phyloP scores from a whole-genome alignment of 2,888 invertebrate species.

The Tinea pellionella region DNA sequence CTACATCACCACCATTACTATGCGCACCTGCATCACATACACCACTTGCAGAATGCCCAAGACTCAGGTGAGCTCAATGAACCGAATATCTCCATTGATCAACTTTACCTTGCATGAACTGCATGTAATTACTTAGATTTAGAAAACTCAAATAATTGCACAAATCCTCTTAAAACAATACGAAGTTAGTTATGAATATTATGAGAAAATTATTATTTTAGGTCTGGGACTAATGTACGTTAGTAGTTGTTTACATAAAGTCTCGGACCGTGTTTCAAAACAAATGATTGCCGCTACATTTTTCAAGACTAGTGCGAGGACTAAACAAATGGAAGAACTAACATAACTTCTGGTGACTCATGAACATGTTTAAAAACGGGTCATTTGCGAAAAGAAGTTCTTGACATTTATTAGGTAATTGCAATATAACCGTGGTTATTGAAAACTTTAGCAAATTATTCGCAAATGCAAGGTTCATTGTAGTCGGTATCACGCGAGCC shows the following conservation, averaged over 20 bases:
- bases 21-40: slow-evolving; percentile 77
- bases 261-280: slow-evolving; percentile 43
- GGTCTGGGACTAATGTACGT: slow-evolving; percentile 26
- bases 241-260: slow-evolving; percentile 46
- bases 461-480: slow-evolving; percentile 39
- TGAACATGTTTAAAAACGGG: background rate
- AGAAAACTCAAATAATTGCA: background rate
- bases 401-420: slow-evolving; percentile 39
- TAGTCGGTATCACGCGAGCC: slow-evolving; percentile 31
- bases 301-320: background rate
- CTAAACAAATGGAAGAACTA: background rate
- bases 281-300: slow-evolving; percentile 30
- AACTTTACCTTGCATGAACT: background rate
- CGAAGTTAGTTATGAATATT: background rate
- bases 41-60: slow-evolving; percentile 75
- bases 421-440: slow-evolving; percentile 5
- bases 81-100: background rate
- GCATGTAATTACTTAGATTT: background rate
- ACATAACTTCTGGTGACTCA: background rate
- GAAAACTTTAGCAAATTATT: slow-evolving; percentile 14
- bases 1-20: slow-evolving; percentile 81
- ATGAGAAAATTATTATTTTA: background rate
- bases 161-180: background rate
- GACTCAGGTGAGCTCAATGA: slow-evolving; percentile 63
- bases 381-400: slow-evolving; percentile 22